Conservation (phyloP, 2,797 vertebrate genomes). For the Salmo trutta region DNA sequence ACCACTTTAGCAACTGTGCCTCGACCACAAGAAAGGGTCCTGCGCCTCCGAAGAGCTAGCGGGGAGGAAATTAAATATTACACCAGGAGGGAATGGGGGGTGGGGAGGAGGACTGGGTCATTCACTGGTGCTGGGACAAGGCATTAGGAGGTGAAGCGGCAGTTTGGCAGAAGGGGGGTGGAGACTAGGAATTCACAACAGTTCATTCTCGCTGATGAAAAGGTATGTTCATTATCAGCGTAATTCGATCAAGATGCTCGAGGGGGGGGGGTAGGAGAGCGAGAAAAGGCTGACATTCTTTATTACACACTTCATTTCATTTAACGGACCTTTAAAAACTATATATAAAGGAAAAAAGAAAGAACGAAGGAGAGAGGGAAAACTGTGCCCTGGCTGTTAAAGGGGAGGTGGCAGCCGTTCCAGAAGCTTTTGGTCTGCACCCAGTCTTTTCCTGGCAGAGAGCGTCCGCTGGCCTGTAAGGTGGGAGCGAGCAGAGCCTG, state of each 20-base stretch:
- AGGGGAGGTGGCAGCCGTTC: constrained; percentile 42
- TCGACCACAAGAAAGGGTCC: constrained; percentile 75
- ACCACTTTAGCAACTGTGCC: constrained; percentile 72
- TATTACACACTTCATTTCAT: constrained; percentile 61
- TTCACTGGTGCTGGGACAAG: constrained; percentile 42
- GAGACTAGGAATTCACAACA: constrained; percentile 47
- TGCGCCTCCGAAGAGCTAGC: constrained; percentile 69
- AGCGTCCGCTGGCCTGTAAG: neutral
- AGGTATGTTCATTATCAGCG: constrained; percentile 57
- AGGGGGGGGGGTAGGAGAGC: constrained; percentile 14
- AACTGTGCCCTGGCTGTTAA: constrained; percentile 37
- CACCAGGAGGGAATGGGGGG: constrained; percentile 65
- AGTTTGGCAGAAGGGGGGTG: constrained; percentile 29
- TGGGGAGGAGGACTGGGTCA: constrained; percentile 15
- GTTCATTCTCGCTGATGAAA: constrained; percentile 50
- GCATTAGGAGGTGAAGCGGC: constrained; percentile 48
- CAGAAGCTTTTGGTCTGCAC: constrained; percentile 22
- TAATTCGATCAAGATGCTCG: constrained; percentile 62
- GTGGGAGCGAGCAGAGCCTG: constrained; percentile 15
- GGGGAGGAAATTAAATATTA: constrained; percentile 82
- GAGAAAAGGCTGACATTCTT: constrained; percentile 40
- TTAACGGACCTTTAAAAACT: constrained; percentile 54
- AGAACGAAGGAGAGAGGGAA: constrained; percentile 17
- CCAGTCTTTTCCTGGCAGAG: constrained; percentile 40
- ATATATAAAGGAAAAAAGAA: constrained; percentile 18